Percentiles rank a stretch among this genome's conserved stretches.
Evolutionary conservation across 1,140 invertebrate species (phyloP).

Genomic region (Pogonomyrmex barbatus): DNA sequence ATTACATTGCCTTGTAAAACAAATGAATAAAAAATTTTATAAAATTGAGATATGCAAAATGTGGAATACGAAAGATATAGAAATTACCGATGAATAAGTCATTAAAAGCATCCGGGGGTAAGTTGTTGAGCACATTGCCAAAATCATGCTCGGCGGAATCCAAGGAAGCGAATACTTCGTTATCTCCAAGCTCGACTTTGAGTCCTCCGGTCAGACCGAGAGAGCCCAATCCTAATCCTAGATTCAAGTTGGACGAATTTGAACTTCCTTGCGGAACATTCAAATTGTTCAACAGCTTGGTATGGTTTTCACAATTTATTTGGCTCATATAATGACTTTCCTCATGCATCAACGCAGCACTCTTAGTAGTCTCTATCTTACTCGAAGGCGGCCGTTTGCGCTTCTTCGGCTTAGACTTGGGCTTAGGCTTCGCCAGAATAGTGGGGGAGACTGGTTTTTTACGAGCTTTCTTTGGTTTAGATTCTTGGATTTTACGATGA

Average conservation of each 20-base stretch:
- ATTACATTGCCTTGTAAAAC: not conserved
- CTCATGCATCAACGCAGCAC: constrained; percentile 68
- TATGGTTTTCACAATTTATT: constrained; percentile 80
- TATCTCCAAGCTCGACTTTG: constrained; percentile 84
- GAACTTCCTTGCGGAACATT: constrained; percentile 80
- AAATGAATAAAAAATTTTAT: constrained; percentile 17
- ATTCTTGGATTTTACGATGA: constrained; percentile 89
- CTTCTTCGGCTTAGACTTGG: constrained; percentile 91
- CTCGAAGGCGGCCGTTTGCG: constrained; percentile 84
- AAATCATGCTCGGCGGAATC: constrained; percentile 94
- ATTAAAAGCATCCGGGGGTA: constrained; percentile 96
- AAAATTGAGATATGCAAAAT: constrained; percentile 43
- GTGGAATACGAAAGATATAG: constrained; percentile 20
- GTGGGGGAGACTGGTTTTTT: constrained; percentile 91
- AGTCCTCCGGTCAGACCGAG: constrained; percentile 81
- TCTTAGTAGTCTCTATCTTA: constrained; percentile 73
- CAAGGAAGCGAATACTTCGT: constrained; percentile 86
- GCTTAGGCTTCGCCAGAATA: constrained; percentile 87
- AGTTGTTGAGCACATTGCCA: constrained; percentile 94
- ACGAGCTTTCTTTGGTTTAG: constrained; percentile 92
- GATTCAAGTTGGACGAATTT: constrained; percentile 77
- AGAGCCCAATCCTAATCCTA: constrained; percentile 80
- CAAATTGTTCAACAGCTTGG: constrained; percentile 83
- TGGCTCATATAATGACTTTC: constrained; percentile 79
- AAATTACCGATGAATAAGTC: constrained; percentile 93